Base-by-base conservation (phyloP, 2,797 vertebrate species). In the Phrynocephalus guinanensis region DNA sequence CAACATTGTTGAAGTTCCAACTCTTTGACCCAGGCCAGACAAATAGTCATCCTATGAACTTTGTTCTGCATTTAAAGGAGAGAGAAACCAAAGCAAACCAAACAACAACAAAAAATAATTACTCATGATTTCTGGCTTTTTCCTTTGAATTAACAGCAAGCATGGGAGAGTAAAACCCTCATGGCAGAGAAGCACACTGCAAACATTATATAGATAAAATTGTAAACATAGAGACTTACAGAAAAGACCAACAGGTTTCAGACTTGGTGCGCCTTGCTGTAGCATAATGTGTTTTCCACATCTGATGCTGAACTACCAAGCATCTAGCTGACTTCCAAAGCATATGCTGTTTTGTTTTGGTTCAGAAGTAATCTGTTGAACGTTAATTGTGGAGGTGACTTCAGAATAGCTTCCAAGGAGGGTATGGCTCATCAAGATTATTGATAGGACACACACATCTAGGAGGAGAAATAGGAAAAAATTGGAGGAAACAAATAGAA, bases 1-100 rank as follows among this genome's bases (percentile, higher is more conserved):
- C 16, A 26, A 15, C 33, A 24, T 78, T 77, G 10, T 60, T 76
- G 68, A n/a, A 68, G 6, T 28, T 80, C 38, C 28, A 28, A 30
- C 78, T 85, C 78, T 30, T 2, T 81, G 83, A 76, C 80, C 72
- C n/a, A 8, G 68, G 13, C 63, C 48, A 70, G 82, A 77, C 44
- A 48, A 6, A 71, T 33, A 11, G 52, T 84, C 28, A 85, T 73
- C 10, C 9, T 56, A n/a, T 52, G 30, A 88, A 66, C 72, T 38
- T 85, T 68, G 68, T 52, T 73, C 70, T 75, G 22, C 15, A 66
- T 67, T 68, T 8, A 15, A 44, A 75, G 82, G 22, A 30, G n/a
- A 30, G 0, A 52, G 60, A 16, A 50, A 22, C 52, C 52, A 22
- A n/a, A 83, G 71, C 50, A 48, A 66, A 50, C 28, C n/a, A 84